Percentiles rank a stretch among this genome's conserved stretches.
Conservation (phyloP, 1,140 invertebrate genomes). For the Tetragnatha versicolor region DNA sequence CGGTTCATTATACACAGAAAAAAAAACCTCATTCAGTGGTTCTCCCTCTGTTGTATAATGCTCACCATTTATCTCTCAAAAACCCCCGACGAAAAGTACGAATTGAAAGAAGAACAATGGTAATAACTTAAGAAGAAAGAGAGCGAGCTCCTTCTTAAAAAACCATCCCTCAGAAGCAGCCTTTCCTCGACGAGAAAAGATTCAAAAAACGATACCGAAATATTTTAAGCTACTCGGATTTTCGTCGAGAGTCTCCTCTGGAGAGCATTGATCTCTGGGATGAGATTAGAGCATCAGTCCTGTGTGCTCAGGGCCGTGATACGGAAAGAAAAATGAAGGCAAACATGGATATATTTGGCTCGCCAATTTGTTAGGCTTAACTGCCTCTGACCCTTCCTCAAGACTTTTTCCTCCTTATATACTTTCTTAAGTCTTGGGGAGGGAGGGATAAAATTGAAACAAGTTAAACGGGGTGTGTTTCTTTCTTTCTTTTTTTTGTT, state of each 20-base stretch:
- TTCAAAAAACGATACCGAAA: constrained; percentile 17
- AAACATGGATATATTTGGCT: not conserved
- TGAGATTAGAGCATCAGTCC: constrained; percentile 14
- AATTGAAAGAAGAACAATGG: not conserved
- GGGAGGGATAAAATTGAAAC: no score
- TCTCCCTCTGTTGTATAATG: not conserved
- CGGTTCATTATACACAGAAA: no score
- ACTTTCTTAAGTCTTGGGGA: no score
- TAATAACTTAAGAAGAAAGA: not conserved
- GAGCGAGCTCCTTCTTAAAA: not conserved
- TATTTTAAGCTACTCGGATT: not conserved
- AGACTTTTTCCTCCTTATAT: not conserved
- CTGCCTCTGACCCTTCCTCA: not conserved
- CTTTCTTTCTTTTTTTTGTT: no score
- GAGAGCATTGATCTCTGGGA: not conserved
- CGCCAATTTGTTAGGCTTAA: not conserved
- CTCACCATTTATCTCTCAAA: not conserved
- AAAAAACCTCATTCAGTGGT: no score
- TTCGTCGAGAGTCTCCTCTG: not conserved
- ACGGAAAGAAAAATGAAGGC: not conserved
- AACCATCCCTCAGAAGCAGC: not conserved
- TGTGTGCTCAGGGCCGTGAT: constrained; percentile 2
- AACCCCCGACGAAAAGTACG: not conserved
- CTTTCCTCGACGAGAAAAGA: not conserved
- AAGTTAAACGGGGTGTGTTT: no score